Conservation (phyloP, 2,888 invertebrate species). For the Pediacus dermestoides region DNA sequence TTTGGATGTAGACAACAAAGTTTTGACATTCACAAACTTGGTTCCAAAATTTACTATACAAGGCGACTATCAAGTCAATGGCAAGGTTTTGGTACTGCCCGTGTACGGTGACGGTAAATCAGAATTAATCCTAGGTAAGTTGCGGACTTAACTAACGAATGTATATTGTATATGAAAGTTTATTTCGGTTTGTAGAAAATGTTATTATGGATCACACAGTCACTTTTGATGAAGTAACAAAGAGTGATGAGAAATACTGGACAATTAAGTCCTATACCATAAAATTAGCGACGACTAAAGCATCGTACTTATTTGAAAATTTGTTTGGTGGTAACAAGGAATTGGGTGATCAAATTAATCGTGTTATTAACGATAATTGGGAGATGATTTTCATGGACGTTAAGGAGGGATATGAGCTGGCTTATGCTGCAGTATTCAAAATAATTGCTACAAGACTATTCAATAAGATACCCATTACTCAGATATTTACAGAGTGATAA, state of each 20-base stretch:
- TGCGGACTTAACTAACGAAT: no score
- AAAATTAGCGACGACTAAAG: conserved; percentile 11
- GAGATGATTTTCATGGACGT: conserved; percentile 25
- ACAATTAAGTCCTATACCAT: conserved; percentile 15
- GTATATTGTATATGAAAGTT: background rate
- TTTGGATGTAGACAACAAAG: conserved; percentile 19
- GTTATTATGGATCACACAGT: conserved; percentile 10
- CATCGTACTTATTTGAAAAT: conserved; percentile 25
- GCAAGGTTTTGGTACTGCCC: conserved; percentile 25
- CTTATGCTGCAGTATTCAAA: conserved; percentile 17
- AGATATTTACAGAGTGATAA: conserved; percentile 9
- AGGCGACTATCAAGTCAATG: conserved; percentile 20
- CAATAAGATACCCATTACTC: conserved; percentile 13
- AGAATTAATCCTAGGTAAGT: no score
- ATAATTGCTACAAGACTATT: conserved; percentile 17
- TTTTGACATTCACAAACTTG: conserved; percentile 15
- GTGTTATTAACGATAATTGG: conserved; percentile 32
- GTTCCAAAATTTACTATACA: conserved; percentile 16
- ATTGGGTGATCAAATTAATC: conserved; percentile 25
- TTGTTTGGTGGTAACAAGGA: conserved; percentile 30
- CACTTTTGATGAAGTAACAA: conserved; percentile 18
- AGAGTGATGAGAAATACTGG: conserved; percentile 11
- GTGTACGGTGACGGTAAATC: conserved; percentile 21
- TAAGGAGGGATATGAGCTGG: conserved; percentile 21
- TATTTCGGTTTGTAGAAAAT: conserved; percentile 12